A percentile compares a stretch with the other conserved stretches of the same genome.
phyloP scores from a whole-genome alignment of 2,113 vertebrate species.

The Conger conger region DNA sequence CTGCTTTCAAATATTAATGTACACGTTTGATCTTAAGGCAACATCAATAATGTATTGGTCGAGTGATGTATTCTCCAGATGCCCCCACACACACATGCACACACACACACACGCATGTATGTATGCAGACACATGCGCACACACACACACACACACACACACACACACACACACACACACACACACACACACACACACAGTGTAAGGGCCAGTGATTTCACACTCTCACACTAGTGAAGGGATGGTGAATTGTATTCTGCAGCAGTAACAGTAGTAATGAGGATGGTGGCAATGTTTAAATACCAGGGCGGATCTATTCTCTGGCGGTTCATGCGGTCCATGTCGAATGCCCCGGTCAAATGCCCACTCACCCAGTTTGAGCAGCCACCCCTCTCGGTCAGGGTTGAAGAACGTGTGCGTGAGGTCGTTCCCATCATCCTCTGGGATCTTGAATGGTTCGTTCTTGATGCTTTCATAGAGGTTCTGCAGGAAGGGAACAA shows the following conservation, averaged over 20 bases:
- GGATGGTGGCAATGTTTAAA: neutral
- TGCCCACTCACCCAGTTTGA: conserved; percentile 87
- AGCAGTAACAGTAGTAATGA: neutral
- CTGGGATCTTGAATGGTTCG: conserved; percentile 96
- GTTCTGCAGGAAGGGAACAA: conserved; percentile 70
- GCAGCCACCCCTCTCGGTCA: conserved; percentile 94
- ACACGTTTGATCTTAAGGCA: conserved; percentile 50
- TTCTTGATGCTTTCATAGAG: conserved; percentile 98
- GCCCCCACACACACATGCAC: neutral
- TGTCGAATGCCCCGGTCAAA: neutral
- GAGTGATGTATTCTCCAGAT: conserved; percentile 30
- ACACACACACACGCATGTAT: neutral
- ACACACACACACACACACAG: neutral
- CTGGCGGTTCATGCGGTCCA: neutral
- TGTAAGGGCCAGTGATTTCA: conserved; percentile 16
- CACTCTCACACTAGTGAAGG: neutral
- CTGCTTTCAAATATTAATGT: conserved; percentile 56
- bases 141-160: conserved; percentile 13
- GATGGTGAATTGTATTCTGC: conserved; percentile 10
- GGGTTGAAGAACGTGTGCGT: conserved; percentile 99
- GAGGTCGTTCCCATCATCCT: conserved; percentile 95
- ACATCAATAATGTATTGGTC: conserved; percentile 58
- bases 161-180: neutral
- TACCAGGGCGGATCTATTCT: neutral
- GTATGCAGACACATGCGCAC: conserved; percentile 21